Base-by-base conservation (phyloP, 2,888 invertebrate species). In the Nowickia ferox region DNA sequence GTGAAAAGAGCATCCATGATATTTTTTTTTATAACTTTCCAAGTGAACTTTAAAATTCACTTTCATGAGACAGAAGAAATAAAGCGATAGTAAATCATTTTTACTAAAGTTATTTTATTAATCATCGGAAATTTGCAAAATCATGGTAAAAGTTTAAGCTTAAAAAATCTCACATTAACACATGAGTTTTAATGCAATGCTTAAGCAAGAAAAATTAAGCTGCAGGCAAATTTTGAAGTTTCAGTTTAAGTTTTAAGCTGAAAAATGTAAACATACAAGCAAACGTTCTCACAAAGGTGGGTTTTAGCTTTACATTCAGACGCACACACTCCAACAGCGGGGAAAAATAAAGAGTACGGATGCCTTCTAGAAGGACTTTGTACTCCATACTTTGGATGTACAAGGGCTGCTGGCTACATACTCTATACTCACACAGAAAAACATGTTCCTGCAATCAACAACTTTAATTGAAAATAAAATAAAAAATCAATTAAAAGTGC, bases 131-230 rank as follows among this genome's bases (percentile, higher is more conserved):
- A 81, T 85, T 72, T 57, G 19, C 68, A 61, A 61, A 77, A 77
- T 85, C 84, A 85, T 82, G 84, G 84, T 81, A 85, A 85, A 85
- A 81, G 84, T 78, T 53, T 81, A 63, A 66, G 19, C 48, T 59
- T 68, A 68, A 74, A 69, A 40, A 22, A 61, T 13, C 77, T 19
- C 65, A 42, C 68, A 74, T 84, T 84, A 80, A 84, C 84, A 84
- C 84, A 46, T 59, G 22, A 17, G 69, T 30, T 51, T 66, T 44
- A 22, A 13, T 30, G 1, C 30, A 30, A 30, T n/a, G 22, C 66
- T 71, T 63, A 74, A 71, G 15, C 17, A n/a, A 61, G 3, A 69
- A 61, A 63, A 68, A 44, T 15, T n/a, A 40, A 40, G 15, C 6
- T 30, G 30, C 2, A 66, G 57, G 48, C 9, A 61, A 75, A 68